These are phyloP conservation scores for Hyperopisus bebe DNA, from an alignment of 2,113 vertebrate species.

Conservation along the genomic window DNA sequence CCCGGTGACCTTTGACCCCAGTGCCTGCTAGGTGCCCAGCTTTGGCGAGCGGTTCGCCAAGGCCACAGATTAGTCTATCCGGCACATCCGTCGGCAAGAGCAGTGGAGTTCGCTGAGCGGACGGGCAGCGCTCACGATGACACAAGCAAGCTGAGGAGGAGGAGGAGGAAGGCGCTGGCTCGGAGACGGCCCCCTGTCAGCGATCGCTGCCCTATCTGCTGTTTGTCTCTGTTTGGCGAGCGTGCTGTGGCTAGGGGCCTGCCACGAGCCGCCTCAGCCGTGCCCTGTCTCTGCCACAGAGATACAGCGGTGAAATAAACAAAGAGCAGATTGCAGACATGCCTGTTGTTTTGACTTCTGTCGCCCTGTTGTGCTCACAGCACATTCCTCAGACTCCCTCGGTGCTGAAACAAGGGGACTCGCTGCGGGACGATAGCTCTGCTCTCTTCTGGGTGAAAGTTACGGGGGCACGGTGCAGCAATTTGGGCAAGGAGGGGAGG, in stretches of 20 bases:
- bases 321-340: slow-evolving; percentile 47
- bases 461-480: not conserved
- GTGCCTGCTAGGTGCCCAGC: slow-evolving; percentile 1
- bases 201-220: slow-evolving; percentile 52
- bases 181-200: slow-evolving; percentile 34
- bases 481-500: not conserved
- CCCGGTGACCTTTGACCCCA: slow-evolving; percentile 23
- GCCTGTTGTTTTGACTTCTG: slow-evolving; percentile 62
- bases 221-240: slow-evolving; percentile 62
- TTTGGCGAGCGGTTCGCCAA: slow-evolving; percentile 10
- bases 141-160: slow-evolving; percentile 15
- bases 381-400: slow-evolving; percentile 36
- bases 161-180: slow-evolving; percentile 24
- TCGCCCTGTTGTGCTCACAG: slow-evolving; percentile 45
- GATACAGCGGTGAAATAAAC: slow-evolving; percentile 63
- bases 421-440: slow-evolving; percentile 33
- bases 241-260: slow-evolving; percentile 56
- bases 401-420: slow-evolving; percentile 42
- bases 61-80: slow-evolving; percentile 31
- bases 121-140: slow-evolving; percentile 10
- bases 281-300: slow-evolving; percentile 56
- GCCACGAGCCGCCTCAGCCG: slow-evolving; percentile 41
- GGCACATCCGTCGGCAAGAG: slow-evolving; percentile 29
- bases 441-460: slow-evolving; percentile 52
- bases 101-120: slow-evolving; percentile 17